phyloP scores from a whole-genome alignment of 2,113 vertebrate species.

The Philantomba maxwellii region DNA sequence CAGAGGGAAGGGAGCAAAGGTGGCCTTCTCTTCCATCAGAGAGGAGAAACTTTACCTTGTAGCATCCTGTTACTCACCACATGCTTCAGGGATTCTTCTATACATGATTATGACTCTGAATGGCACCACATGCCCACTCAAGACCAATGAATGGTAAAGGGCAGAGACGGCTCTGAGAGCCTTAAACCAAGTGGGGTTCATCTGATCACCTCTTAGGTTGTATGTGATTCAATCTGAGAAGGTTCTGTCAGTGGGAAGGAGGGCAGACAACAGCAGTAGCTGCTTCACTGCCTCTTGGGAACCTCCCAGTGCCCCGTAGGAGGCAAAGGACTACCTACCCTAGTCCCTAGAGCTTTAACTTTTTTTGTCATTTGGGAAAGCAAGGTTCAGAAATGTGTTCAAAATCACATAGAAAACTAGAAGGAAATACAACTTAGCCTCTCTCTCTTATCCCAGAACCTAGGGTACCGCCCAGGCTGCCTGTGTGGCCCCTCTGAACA shows the following conservation, averaged over 20 bases:
- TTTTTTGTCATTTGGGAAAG: neutral
- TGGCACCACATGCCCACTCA: neutral
- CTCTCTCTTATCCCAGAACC: neutral
- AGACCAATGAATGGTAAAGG: neutral
- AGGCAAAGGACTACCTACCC: neutral
- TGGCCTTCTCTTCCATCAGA: neutral
- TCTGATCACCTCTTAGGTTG: neutral
- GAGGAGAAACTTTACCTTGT: neutral
- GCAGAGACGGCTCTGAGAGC: neutral
- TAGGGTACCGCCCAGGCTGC: neutral
- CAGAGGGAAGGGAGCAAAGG: neutral
- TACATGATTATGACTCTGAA: neutral
- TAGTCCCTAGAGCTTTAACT: neutral
- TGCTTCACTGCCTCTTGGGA: neutral
- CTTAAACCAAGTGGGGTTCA: neutral
- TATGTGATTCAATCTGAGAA: neutral
- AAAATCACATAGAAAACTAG: neutral
- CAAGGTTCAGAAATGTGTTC: neutral
- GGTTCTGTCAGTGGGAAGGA: neutral
- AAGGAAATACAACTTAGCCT: neutral
- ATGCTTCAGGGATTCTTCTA: neutral
- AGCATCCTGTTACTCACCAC: neutral
- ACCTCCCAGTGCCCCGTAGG: neutral
- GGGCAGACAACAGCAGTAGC: rapidly evolving
- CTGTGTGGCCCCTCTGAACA: neutral